phyloP scores from a whole-genome alignment of 2,888 invertebrate genomes.

The Agriopis marginaria region DNA sequence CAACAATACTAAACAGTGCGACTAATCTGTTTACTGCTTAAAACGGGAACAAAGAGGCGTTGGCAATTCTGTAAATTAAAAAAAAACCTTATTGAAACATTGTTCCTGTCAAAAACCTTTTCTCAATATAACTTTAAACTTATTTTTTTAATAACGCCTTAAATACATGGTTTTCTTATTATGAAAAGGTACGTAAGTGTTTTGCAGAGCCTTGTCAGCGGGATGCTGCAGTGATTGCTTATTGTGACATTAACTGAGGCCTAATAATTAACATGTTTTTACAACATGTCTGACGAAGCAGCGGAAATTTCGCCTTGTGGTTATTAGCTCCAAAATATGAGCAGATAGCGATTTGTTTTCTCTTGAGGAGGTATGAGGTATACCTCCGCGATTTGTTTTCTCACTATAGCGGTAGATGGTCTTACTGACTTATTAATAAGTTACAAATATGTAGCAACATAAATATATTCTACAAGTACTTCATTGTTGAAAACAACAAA shows the following conservation, averaged over 20 bases:
- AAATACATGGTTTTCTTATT: constrained; percentile 37
- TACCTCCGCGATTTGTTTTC: constrained; percentile 15
- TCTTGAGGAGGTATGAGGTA: neutral
- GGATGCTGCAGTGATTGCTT: constrained; percentile 64
- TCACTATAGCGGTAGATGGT: neutral
- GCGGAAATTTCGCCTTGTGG: constrained; percentile 46
- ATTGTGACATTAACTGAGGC: constrained; percentile 68
- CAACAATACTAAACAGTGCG: constrained; percentile 32
- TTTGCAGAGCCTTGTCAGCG: constrained; percentile 55
- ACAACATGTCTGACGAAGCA: constrained; percentile 59
- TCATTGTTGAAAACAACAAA: too few species aligned
- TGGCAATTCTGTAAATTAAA: neutral
- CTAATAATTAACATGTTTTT: constrained; percentile 78
- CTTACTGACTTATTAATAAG: too few species aligned
- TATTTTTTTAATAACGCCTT: neutral
- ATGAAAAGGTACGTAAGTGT: constrained; percentile 36
- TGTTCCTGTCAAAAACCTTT: neutral
- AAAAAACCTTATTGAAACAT: neutral
- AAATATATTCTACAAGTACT: too few species aligned
- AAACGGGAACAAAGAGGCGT: constrained; percentile 17
- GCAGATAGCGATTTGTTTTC: constrained; percentile 20
- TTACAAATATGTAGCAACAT: too few species aligned
- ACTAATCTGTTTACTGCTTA: constrained; percentile 24
- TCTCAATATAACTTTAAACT: constrained; percentile 8
- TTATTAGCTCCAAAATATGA: constrained; percentile 21